phyloP scores from a whole-genome alignment of 1,140 invertebrate genomes.

The Zaprionus ornatus region DNA sequence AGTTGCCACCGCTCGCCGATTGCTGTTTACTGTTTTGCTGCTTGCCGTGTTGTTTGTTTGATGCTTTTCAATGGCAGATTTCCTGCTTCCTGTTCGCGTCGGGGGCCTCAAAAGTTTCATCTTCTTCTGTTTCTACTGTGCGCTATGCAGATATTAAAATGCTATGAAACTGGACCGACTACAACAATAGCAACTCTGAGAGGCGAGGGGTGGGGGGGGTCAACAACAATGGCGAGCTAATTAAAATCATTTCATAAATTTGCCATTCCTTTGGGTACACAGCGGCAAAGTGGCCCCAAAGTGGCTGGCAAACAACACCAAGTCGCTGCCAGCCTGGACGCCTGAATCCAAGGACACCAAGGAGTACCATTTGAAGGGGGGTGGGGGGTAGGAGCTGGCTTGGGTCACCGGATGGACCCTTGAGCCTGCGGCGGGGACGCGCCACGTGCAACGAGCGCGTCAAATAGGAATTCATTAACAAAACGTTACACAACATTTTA shows the following conservation, averaged over 20 bases:
- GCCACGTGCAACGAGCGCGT: constrained; percentile 75
- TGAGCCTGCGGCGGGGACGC: constrained; percentile 63
- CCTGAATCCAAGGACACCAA: constrained; percentile 19
- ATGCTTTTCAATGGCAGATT: constrained; percentile 73
- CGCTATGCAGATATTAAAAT: constrained; percentile 60
- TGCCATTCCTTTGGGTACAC: constrained; percentile 64
- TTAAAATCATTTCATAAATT: constrained; percentile 81
- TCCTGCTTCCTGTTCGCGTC: constrained; percentile 46
- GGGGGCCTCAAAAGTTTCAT: constrained; percentile 28
- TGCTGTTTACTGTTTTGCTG: constrained; percentile 28
- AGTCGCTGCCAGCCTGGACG: constrained; percentile 13
- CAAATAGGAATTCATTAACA: constrained; percentile 82
- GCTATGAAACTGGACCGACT: constrained; percentile 47
- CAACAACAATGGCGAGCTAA: constrained; percentile 52
- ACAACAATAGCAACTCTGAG: background rate
- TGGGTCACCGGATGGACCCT: constrained; percentile 41
- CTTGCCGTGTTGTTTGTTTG: constrained; percentile 58
- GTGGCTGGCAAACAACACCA: constrained; percentile 39
- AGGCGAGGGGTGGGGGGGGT: no score
- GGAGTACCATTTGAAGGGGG: background rate
- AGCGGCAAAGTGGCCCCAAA: constrained; percentile 41
- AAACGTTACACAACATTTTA: constrained; percentile 82
- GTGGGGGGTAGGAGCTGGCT: background rate
- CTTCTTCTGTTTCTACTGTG: constrained; percentile 5
- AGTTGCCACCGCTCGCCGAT: constrained; percentile 21